Base-by-base conservation (phyloP, 1,140 invertebrate genomes). In the Ruditapes philippinarum region DNA sequence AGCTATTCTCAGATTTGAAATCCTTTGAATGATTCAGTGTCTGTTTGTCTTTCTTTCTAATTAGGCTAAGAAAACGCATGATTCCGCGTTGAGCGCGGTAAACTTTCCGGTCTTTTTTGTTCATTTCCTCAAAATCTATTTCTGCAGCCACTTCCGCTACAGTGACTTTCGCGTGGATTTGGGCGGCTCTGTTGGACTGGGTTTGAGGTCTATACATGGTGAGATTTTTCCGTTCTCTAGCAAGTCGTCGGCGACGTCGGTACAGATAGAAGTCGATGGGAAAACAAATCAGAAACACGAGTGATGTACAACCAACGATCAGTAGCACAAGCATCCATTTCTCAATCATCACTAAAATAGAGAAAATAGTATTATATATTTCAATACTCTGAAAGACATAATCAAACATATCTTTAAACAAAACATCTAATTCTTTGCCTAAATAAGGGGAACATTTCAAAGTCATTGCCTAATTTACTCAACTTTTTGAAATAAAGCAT, bases 251-350 rank as follows among this genome's bases (percentile, higher is more conserved):
- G 0, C 80, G 78, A 40, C 87, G 78, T 40, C 87, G 62, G 40
- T 89, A 89, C 9, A 89, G 80, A 45, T 45, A 89, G 65, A 89
- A 89, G 54, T 89, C 87, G 42, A 89, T 82, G 19, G 78, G 87
- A 33, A 89, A 89, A 62, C 78, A 89, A 17, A 82, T 49, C 31
- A 83, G 25, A 57, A 89, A 89, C 0, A 89, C 42, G 3, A 89
- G 51, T 0, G 87, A 38, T 4, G 87, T 82, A 31, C 78, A 68
- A 7, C 87, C 87, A 49, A 89, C 79, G 38, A 89, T 83, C 11
- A 89, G 79, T 12, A 89, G 22, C 19, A 89, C 87, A 0, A 89
- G 45, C 14, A 83, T 33, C 87, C 87, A 89, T 73, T 89, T 89
- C 49, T 89, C 87, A 31, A 73, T 42, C 87, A 89, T 89, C 3